Evolutionary conservation across 2,797 vertebrate species (phyloP).

Genomic region (Lepilemur septentrionalis): DNA sequence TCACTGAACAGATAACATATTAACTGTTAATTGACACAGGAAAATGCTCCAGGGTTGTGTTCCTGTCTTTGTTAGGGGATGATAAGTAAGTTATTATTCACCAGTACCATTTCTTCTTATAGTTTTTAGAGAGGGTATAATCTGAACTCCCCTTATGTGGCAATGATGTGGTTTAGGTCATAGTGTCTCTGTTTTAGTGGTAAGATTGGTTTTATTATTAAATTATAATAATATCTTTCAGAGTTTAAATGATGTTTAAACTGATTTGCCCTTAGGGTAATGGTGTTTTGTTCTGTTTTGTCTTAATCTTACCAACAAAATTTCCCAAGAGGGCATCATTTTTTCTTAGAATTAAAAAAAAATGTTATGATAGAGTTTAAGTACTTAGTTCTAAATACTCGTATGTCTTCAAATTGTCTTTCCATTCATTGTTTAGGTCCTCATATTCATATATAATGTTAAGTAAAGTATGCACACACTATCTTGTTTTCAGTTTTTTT

Average conservation of each 20-base stretch:
- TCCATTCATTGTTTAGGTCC: not conserved
- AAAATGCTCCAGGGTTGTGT: constrained; percentile 68
- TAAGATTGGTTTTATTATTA: constrained; percentile 25
- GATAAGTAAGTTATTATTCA: not conserved
- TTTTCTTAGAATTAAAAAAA: not conserved
- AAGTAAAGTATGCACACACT: not conserved
- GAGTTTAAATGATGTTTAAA: constrained; percentile 33
- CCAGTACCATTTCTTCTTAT: not conserved
- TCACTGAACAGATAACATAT: constrained; percentile 73
- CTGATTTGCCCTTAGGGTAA: constrained; percentile 14
- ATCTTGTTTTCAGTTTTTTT: not conserved
- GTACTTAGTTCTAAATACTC: constrained; percentile 3
- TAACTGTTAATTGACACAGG: constrained; percentile 76
- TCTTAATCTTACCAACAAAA: constrained; percentile 8
- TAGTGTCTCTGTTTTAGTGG: not conserved
- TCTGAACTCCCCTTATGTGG: not conserved
- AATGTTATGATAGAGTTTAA: not conserved
- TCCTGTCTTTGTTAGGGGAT: constrained; percentile 66
- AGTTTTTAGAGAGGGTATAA: not conserved
- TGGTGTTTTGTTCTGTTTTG: not conserved
- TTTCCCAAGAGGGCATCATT: not conserved
- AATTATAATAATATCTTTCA: constrained; percentile 34
- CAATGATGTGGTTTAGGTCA: not conserved
- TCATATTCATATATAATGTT: not conserved
- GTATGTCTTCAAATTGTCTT: constrained; percentile 7